Evolutionary conservation across 2,113 vertebrate species (phyloP), one percentile per base, ranked within the genome.

Genomic region (Seriola dumerili): DNA sequence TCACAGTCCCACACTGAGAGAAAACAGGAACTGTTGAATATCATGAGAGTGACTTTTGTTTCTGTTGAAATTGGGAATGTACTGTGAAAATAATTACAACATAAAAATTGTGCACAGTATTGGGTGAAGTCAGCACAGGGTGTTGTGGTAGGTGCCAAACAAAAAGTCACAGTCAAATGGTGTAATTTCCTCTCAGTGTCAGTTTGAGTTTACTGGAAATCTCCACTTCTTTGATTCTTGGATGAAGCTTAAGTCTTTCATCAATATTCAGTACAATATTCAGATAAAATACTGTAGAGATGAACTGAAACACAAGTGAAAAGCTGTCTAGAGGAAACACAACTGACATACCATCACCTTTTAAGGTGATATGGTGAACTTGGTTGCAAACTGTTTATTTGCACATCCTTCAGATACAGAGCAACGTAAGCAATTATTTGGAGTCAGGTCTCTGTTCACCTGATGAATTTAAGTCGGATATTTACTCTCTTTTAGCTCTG

Each of bases 121-220:
- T 62, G 29, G 14, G 21, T 13, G 54, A 57, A 57, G 23, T 75
- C 40, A 5, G 29, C 42, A 11, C 40, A 59, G 32, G 54, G 32
- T 55, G 52, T 29, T 67, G 2, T 29, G 8, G 16, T 40, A 65
- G 36, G 34, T 42, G 42, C 32, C 34, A 78, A 40, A 48, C 7
- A 3, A 14, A 44, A 71, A 57, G n/a, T 57, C 58, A 42, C 21
- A 66, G 25, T 68, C 11, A 11, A 48, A 42, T 65, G 8, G 65
- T 58, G 64, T 64, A 52, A 85, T 86, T 85, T 78, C 86, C 91
- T 85, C 82, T 42, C 1, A 16, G 5, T 29, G 25, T 42, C 4
- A 62, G 84, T 78, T 78, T 77, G 21, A 70, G 88, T 92, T 78
- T 67, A 61, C 76, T 93, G 82, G 78, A 80, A 76, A 62, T 34